Evolutionary conservation across 2,113 vertebrate genomes (phyloP).

Genomic region (Muscicapa adusta): DNA sequence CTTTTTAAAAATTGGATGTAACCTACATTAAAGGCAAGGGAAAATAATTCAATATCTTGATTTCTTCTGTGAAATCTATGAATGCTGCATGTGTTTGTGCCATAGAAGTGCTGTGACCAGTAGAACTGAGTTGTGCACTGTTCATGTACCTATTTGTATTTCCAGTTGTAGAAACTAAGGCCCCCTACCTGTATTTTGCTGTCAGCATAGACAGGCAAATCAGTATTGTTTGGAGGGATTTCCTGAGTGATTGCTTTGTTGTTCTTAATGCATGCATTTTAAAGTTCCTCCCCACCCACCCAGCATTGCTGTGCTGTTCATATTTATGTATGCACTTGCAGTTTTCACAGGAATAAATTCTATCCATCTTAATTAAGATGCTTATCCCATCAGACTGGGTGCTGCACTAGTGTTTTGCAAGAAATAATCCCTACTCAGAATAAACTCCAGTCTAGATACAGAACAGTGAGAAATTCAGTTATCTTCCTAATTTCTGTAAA

Average conservation of each 20-base stretch:
- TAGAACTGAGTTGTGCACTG: neutral
- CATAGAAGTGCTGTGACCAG: neutral
- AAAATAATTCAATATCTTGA: neutral
- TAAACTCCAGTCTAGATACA: neutral
- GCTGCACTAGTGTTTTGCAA: neutral
- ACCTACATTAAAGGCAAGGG: neutral
- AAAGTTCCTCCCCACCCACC: neutral
- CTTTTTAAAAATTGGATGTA: neutral
- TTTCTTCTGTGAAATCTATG: neutral
- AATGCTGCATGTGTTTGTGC: neutral
- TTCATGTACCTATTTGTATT: neutral
- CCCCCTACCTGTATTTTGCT: neutral
- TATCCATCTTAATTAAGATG: neutral
- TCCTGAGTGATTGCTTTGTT: neutral
- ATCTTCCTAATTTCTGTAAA: neutral
- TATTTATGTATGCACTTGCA: neutral
- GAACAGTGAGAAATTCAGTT: neutral
- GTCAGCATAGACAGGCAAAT: neutral
- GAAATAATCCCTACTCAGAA: neutral
- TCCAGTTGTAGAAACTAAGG: neutral
- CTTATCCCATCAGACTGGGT: neutral
- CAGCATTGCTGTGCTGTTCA: neutral
- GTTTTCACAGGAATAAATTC: constrained; percentile 5
- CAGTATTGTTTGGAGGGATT: neutral
- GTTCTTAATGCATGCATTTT: neutral